Evolutionary conservation across 2,113 vertebrate species (phyloP).

Genomic region (Onychostruthus taczanowskii): DNA sequence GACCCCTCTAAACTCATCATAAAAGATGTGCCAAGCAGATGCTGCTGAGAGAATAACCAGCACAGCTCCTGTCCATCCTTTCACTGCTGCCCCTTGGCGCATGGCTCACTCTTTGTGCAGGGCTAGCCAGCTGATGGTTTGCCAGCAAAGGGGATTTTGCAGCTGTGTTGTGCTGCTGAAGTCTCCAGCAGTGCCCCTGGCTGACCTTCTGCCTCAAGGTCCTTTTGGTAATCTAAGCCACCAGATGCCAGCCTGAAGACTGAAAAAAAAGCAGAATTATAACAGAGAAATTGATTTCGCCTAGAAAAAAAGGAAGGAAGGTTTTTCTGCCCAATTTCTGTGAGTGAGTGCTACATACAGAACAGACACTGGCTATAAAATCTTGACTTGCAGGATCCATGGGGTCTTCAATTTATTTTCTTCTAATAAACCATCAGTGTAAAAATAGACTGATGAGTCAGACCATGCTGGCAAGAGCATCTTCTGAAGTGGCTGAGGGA

Average conservation of each 20-base stretch:
- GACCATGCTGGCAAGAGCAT: neutral
- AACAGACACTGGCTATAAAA: neutral
- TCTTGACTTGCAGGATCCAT: neutral
- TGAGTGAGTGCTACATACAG: neutral
- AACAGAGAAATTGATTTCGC: neutral
- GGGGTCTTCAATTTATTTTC: neutral
- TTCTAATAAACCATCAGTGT: neutral
- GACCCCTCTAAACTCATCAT: neutral
- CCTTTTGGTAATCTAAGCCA: neutral
- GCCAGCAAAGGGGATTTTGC: slow-evolving; percentile 14
- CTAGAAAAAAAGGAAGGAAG: neutral
- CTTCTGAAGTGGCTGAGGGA: neutral
- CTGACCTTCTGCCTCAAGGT: neutral
- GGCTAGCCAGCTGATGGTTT: neutral
- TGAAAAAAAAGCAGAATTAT: neutral
- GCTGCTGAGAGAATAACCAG: neutral
- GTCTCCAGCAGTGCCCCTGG: neutral
- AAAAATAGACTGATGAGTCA: neutral
- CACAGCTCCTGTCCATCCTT: neutral
- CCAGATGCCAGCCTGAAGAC: neutral
- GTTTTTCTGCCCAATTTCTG: neutral
- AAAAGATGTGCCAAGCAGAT: neutral
- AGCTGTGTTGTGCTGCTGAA: neutral
- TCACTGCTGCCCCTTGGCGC: neutral
- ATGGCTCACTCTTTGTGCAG: neutral